Evolutionary conservation across 1,140 invertebrate species (phyloP), one percentile per base, ranked within the genome.

Genomic region (Caerostris darwini): DNA sequence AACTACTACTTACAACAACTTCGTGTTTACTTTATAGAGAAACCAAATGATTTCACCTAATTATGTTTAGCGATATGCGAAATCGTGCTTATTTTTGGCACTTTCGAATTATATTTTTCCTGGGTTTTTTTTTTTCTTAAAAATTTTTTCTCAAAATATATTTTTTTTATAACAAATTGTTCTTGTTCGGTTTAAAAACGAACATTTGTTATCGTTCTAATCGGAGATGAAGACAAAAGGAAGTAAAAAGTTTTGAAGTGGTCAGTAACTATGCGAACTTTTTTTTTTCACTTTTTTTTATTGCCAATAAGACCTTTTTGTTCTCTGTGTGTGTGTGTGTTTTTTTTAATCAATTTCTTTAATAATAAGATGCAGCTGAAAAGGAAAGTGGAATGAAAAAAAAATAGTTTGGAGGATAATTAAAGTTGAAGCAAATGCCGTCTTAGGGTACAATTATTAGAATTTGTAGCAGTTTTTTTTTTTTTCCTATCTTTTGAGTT

Each of bases 21-120:
- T 67, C 61, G 7, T 64, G 86, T 88, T 88, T 88, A 67, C 19
- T 88, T 88, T 88, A 3, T 54, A 57, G 54, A 17, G 50, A 58
- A n/a, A 64, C 50, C 54, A 88, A 88, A 67, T 88, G 86, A 88
- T 88, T 88, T 88, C 34, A 34, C 57, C n/a, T 88, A 88, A 88
- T 88, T 88, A 67, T 64, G 59, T 64, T 34, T 61, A 14, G 86
- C 50, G 50, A 88, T 88, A 69, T 88, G 50, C 86, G 86, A 88
- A 88, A 88, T 12, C 53, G 86, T 57, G 54, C 19, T 85, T 88
- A 64, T 67, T 88, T n/a, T 88, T 64, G 8, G 34, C 8, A 34
- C 19, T 17, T 56, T 5, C 19, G 6, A 19, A 19, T 81, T n/a
- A 8, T 81, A 6, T 3, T 8, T 4, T 34, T 81, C 6, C 7